Evolutionary conservation across 2,888 invertebrate genomes (phyloP).

Genomic region (Caenorhabditis sp.): DNA sequence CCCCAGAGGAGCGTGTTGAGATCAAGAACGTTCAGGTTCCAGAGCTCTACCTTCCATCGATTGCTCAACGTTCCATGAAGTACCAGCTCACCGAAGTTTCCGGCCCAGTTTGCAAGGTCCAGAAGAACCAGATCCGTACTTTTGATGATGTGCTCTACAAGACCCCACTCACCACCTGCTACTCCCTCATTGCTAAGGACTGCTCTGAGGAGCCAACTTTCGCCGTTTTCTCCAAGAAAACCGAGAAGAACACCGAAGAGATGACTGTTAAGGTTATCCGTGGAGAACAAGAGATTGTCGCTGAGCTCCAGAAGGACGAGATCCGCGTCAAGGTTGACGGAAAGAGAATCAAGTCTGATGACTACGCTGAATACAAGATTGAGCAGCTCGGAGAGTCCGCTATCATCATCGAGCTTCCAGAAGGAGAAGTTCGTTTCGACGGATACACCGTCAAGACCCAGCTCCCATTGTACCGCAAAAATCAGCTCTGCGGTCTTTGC

Average conservation of each 20-base stretch:
- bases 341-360: slow-evolving; percentile 37
- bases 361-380: slow-evolving; percentile 29
- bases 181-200: slow-evolving; percentile 84
- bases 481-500: slow-evolving; percentile 81
- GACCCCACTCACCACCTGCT: slow-evolving; percentile 82
- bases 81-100: slow-evolving; percentile 46
- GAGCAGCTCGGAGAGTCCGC: slow-evolving; percentile 54
- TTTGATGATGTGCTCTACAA: slow-evolving; percentile 81
- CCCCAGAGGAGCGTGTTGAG: slow-evolving; percentile 71
- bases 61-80: slow-evolving; percentile 56
- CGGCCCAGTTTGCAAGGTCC: slow-evolving; percentile 66
- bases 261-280: slow-evolving; percentile 64
- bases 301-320: slow-evolving; percentile 52
- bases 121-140: slow-evolving; percentile 73
- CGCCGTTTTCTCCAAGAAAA: slow-evolving; percentile 83
- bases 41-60: slow-evolving; percentile 53
- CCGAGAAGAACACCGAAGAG: slow-evolving; percentile 71
- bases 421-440: slow-evolving; percentile 78
- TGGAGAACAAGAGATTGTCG: slow-evolving; percentile 57
- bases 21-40: slow-evolving; percentile 67
- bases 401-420: slow-evolving; percentile 70
- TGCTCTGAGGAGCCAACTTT: slow-evolving; percentile 83
- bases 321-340: slow-evolving; percentile 69
- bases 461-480: slow-evolving; percentile 64
- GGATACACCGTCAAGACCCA: slow-evolving; percentile 75